phyloP scores from a whole-genome alignment of 1,140 invertebrate genomes.

The Drosophila murphyi region DNA sequence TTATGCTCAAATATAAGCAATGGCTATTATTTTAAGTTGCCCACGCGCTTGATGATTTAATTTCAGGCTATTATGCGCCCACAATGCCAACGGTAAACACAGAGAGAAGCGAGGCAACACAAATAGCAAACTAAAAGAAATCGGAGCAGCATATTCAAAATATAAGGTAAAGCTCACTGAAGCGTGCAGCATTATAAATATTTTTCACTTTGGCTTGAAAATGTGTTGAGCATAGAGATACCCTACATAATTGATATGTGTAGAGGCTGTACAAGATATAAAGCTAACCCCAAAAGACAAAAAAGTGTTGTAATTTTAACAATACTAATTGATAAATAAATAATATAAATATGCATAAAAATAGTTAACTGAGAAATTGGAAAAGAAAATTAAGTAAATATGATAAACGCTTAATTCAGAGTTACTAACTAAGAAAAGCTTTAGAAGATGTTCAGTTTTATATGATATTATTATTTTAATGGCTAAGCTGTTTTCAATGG shows the following conservation, averaged over 20 bases:
- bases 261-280: background rate
- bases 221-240: background rate
- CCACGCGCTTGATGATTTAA: slow-evolving; percentile 80
- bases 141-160: slow-evolving; percentile 37
- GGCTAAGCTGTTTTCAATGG: no score
- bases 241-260: background rate
- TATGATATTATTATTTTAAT: no score
- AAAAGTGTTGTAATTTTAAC: no score
- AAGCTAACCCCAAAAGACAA: no score
- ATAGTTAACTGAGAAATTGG: no score
- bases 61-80: slow-evolving; percentile 79
- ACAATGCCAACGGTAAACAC: slow-evolving; percentile 73
- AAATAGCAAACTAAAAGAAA: slow-evolving; percentile 19
- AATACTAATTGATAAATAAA: no score
- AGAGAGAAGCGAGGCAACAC: slow-evolving; percentile 30
- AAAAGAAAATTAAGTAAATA: no score
- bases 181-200: slow-evolving; percentile 11
- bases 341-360: no score
- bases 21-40: slow-evolving; percentile 82
- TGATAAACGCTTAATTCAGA: no score
- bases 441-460: no score
- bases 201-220: slow-evolving; percentile 20
- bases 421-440: no score
- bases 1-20: slow-evolving; percentile 72
- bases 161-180: slow-evolving; percentile 16